A percentile compares a stretch with the other conserved stretches of the same genome.
Evolutionary conservation across 2,888 invertebrate species (phyloP).

Genomic region (Aspidiotus rigidus): DNA sequence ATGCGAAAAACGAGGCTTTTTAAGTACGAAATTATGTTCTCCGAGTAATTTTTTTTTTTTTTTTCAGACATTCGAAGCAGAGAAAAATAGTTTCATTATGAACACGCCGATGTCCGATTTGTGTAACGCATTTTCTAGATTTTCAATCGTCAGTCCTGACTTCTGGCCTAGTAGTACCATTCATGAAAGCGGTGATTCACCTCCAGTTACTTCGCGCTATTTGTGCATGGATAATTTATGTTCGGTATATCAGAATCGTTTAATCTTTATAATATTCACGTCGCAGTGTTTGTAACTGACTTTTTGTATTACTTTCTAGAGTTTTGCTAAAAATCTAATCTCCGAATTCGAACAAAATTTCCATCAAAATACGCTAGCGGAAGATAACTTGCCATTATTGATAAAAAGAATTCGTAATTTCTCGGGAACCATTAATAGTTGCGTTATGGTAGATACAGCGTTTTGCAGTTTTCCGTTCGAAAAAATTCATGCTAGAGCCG

Average conservation of each 20-base stretch:
- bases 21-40: not conserved
- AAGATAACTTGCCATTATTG: conserved; percentile 8
- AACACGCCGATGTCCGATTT: conserved; percentile 53
- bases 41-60: not conserved
- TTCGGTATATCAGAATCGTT: not conserved
- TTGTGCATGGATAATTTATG: conserved; percentile 4
- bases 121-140: conserved; percentile 47
- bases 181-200: not conserved
- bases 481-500: conserved; percentile 16
- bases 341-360: conserved; percentile 9
- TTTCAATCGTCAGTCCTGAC: conserved; percentile 11
- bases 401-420: conserved; percentile 16
- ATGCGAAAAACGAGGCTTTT: not conserved
- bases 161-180: too few relatives aligned
- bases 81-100: not conserved
- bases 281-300: not conserved
- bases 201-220: not conserved
- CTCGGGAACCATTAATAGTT: not conserved
- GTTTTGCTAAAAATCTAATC: conserved; percentile 2
- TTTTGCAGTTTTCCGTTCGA: conserved; percentile 16
- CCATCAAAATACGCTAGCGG: not conserved
- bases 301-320: not conserved
- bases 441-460: not conserved
- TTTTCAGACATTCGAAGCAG: conserved; percentile 37
- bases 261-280: not conserved